phyloP scores from a whole-genome alignment of 2,888 invertebrate genomes.

The Cerastis leucographa region DNA sequence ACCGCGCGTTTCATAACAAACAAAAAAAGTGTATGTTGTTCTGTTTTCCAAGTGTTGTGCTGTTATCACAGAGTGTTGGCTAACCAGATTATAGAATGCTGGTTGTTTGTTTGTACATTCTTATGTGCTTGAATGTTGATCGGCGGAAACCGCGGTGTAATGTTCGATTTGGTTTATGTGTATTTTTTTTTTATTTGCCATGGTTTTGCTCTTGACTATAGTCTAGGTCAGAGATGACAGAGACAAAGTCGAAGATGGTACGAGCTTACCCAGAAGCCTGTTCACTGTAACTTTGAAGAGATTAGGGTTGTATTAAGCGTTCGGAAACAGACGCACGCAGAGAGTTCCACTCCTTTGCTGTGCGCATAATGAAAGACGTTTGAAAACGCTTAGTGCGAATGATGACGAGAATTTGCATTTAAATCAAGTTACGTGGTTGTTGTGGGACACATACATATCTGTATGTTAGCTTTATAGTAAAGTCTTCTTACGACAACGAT shows the following conservation, averaged over 20 bases:
- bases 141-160: conserved; percentile 4
- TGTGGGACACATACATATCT: not conserved
- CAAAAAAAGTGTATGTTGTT: conserved; percentile 61
- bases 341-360: no score
- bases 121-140: conserved; percentile 21
- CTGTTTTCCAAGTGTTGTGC: conserved; percentile 64
- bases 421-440: not conserved
- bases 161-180: not conserved
- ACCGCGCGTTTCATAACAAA: conserved; percentile 58
- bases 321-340: no score
- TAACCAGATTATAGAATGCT: conserved; percentile 60
- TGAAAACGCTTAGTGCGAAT: no score
- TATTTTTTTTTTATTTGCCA: no score
- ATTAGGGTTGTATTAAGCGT: no score
- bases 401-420: not conserved
- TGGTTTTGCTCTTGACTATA: no score
- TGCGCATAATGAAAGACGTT: no score
- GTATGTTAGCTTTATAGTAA: not conserved
- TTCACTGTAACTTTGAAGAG: no score
- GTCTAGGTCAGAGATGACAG: no score
- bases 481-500: not conserved
- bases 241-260: no score
- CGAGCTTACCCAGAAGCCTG: no score
- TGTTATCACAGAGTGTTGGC: conserved; percentile 54
- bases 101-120: conserved; percentile 70